Evolutionary conservation across 1,140 invertebrate genomes (phyloP).

Genomic region (Ditylenchus dipsaci): DNA sequence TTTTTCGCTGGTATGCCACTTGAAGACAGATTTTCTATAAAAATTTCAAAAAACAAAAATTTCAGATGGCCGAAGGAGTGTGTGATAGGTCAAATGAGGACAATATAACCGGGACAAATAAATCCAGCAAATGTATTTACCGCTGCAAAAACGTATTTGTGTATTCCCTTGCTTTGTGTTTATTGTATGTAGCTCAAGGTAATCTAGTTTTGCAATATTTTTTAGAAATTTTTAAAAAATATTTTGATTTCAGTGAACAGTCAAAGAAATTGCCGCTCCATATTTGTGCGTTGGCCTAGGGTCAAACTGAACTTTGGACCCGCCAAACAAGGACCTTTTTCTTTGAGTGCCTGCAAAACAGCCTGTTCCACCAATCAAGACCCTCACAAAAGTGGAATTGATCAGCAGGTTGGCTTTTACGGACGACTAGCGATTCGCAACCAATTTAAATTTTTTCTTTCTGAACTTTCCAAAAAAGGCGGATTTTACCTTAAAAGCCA

Average conservation of each 20-base stretch:
- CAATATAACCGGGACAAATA: too few species aligned
- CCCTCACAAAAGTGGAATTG: constrained; percentile 30
- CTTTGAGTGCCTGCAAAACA: constrained; percentile 41
- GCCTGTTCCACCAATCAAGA: constrained; percentile 53
- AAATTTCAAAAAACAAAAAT: too few species aligned
- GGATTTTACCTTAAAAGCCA: too few species aligned
- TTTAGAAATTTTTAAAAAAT: not conserved
- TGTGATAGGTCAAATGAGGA: too few species aligned
- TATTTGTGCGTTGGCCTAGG: constrained; percentile 56
- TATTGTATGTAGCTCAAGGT: not conserved
- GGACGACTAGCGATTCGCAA: constrained; percentile 2
- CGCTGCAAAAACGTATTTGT: too few species aligned
- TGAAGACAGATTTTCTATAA: too few species aligned
- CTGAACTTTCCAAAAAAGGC: too few species aligned
- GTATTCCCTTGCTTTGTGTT: too few species aligned
- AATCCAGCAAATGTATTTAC: too few species aligned
- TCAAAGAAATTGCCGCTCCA: constrained; percentile 36
- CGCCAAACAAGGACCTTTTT: constrained; percentile 37
- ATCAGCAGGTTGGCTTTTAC: constrained; percentile 12
- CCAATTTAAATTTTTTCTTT: constrained; percentile 9
- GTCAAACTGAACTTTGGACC: constrained; percentile 48
- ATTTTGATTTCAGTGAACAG: not conserved
- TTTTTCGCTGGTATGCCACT: too few species aligned
- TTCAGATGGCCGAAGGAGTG: too few species aligned
- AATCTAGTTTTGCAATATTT: not conserved